Base-by-base conservation (phyloP, 2,888 invertebrate species). In the Hydroisotoma schaefferi region DNA sequence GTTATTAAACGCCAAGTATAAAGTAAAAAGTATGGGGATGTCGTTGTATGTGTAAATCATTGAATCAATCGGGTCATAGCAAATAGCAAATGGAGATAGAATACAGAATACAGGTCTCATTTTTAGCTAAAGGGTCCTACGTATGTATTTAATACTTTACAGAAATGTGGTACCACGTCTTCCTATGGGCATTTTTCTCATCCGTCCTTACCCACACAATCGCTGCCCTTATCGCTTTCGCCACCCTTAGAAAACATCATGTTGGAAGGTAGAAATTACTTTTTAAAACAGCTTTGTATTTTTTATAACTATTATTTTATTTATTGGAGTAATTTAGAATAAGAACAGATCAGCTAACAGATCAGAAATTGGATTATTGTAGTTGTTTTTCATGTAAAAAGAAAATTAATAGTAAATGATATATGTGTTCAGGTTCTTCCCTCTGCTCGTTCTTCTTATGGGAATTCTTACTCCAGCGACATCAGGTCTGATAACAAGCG, bases 161-260 rank as follows among this genome's bases (percentile, higher is more conserved):
- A 80, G 93, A 94, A 79, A 95, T 95, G 89, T 95, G 94, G 94
- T 94, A 94, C 78, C 90, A 93, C 76, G 88, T 95, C 76, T 95
- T 95, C 80, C 81, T 95, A 74, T 95, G 94, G 94, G 91, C 92
- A 62, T 81, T 95, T 75, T 90, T 93, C 77, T 94, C 94, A 15
- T 95, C 94, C 53, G 84, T 94, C 75, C 86, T 94, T 76, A 90
- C 95, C 70, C 94, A 95, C 78, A 73, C 78, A 73, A 87, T 93
- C 76, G 94, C 94, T 59, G 91, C 91, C 56, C 80, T 90, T 55
- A 90, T 95, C 71, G 90, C 94, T 49, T 93, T 95, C 76, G 87
- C 88, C 66, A 92, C 92, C 51, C 81, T 95, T 73, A 83, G 94
- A 64, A 94, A 93, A 81, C 95, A 95, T 78, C 91, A 90, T 79